Evolutionary conservation across 2,888 invertebrate species (phyloP).

Genomic region (Ptilodon capucinus): DNA sequence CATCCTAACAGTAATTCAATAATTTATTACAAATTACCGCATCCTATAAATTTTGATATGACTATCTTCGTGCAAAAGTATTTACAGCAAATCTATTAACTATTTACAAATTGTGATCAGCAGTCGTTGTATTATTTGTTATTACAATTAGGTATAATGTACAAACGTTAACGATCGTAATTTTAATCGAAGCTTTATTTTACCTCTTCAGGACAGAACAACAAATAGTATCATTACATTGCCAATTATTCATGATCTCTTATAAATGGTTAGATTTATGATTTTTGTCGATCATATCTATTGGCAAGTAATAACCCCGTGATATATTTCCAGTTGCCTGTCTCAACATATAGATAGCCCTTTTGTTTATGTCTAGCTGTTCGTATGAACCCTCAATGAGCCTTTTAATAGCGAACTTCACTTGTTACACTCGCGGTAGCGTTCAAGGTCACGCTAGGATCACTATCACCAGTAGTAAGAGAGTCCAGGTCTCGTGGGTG

Average conservation of each 20-base stretch:
- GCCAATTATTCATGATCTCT: no score
- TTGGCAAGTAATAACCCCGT: no score
- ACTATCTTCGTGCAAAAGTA: conserved; percentile 66
- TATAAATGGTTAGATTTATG: no score
- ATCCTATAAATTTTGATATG: conserved; percentile 59
- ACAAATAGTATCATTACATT: no score
- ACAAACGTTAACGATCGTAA: conserved; percentile 11
- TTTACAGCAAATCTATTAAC: conserved; percentile 54
- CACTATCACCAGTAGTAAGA: conserved; percentile 25
- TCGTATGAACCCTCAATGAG: not conserved
- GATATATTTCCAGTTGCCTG: no score
- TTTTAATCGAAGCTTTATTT: conserved; percentile 2
- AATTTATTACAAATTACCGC: conserved; percentile 32
- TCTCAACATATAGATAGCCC: no score
- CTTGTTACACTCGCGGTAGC: conserved; percentile 9
- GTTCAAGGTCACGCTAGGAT: conserved; percentile 47
- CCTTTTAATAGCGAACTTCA: not conserved
- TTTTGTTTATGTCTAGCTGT: no score
- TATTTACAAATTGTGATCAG: conserved; percentile 38
- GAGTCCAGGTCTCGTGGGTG: conserved; percentile 13
- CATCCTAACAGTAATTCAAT: conserved; percentile 26
- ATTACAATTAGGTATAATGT: conserved; percentile 36
- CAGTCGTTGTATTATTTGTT: conserved; percentile 44
- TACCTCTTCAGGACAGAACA: not conserved
- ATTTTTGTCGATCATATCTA: no score